Evolutionary conservation across 2,888 invertebrate genomes (phyloP).

Genomic region (Branchinecta sandiegonensis): DNA sequence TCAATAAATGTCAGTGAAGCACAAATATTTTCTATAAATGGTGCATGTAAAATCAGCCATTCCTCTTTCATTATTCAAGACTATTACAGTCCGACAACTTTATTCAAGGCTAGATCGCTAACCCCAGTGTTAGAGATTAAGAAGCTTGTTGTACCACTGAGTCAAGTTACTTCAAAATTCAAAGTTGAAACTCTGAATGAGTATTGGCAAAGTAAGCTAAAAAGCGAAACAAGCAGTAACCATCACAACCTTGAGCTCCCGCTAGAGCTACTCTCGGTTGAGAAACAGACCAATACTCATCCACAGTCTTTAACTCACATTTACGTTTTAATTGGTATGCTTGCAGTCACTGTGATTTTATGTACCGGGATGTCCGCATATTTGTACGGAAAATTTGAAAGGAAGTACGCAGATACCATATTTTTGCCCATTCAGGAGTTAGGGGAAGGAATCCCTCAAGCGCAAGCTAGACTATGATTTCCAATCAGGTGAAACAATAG

Average conservation of each 20-base stretch:
- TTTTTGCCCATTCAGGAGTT: background rate
- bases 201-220: too few species aligned
- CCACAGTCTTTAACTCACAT: too few species aligned
- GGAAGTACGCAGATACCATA: background rate
- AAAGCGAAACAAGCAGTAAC: too few species aligned
- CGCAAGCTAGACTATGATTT: background rate
- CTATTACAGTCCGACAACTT: background rate
- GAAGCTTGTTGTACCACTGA: background rate
- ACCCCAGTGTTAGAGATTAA: background rate
- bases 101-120: background rate
- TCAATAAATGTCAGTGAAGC: too few species aligned
- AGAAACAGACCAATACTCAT: too few species aligned
- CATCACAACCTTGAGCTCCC: too few species aligned
- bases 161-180: too few species aligned
- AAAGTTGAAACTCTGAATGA: too few species aligned
- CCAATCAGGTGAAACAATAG: too few species aligned
- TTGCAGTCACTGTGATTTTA: background rate
- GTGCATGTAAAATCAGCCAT: background rate
- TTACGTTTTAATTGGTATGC: too few species aligned
- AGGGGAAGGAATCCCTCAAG: background rate
- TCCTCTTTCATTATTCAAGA: background rate
- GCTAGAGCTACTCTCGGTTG: too few species aligned
- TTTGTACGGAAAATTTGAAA: background rate
- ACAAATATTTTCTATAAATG: background rate
- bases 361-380: background rate